Conservation (phyloP, 2,888 invertebrate species). For the Thalpophila matura region DNA sequence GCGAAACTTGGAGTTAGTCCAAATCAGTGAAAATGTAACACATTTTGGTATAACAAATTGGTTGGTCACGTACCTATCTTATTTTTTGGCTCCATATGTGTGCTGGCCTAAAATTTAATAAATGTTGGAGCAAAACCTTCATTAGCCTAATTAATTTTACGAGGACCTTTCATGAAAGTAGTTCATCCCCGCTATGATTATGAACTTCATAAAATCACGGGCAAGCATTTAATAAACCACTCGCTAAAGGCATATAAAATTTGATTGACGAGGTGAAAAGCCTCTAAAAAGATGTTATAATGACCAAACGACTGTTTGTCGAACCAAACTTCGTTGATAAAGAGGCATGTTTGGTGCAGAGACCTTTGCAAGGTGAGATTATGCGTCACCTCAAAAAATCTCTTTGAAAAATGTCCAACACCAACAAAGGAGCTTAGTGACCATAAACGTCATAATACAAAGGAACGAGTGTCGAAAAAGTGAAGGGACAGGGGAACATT, state of each 20-base stretch:
- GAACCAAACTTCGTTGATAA: conserved; percentile 21
- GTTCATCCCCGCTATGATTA: conserved; percentile 21
- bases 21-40: conserved; percentile 40
- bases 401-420: conserved; percentile 25
- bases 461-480: conserved; percentile 51
- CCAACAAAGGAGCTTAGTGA: conserved; percentile 52
- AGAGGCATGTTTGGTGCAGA: not conserved
- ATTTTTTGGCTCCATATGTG: conserved; percentile 7
- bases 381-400: not conserved
- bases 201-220: conserved; percentile 37
- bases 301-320: conserved; percentile 6
- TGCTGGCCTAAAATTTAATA: conserved; percentile 2
- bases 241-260: conserved; percentile 29
- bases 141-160: conserved; percentile 47
- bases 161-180: conserved; percentile 16
- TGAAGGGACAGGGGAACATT: conserved; percentile 57
- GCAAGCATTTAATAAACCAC: conserved; percentile 33
- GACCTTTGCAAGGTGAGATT: not conserved
- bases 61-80: conserved; percentile 7
- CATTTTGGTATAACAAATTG: conserved; percentile 19
- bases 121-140: conserved; percentile 8
- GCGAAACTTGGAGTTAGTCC: conserved; percentile 51
- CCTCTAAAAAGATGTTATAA: conserved; percentile 20
- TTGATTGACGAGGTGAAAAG: conserved; percentile 35
- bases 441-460: conserved; percentile 59